A percentile compares a stretch with the other conserved stretches of the same genome.
phyloP scores from a whole-genome alignment of 2,888 invertebrate species.

The Lucinisca nassula region DNA sequence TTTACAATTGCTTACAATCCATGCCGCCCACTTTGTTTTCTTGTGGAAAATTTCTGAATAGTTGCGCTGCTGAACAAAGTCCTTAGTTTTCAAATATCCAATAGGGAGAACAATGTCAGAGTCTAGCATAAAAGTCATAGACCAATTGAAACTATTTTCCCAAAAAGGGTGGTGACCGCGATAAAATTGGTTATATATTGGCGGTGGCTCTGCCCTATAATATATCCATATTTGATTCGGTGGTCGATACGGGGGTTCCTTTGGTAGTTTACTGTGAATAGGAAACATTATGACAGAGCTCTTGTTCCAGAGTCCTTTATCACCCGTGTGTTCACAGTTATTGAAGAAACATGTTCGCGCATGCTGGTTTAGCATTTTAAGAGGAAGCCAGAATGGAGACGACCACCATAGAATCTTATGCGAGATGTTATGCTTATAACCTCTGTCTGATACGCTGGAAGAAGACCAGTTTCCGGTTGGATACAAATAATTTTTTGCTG shows the following conservation, averaged over 20 bases:
- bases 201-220: slow-evolving; percentile 42
- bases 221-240: slow-evolving; percentile 30
- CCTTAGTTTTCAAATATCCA: neutral
- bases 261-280: slow-evolving; percentile 34
- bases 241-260: slow-evolving; percentile 29
- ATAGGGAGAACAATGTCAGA: slow-evolving; percentile 54
- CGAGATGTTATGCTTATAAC: no score
- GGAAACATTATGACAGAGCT: slow-evolving; percentile 58
- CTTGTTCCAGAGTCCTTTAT: no score
- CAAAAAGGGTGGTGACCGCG: neutral
- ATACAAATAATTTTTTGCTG: no score
- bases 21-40: slow-evolving; percentile 45
- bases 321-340: neutral
- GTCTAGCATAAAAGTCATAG: slow-evolving; percentile 65
- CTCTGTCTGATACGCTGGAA: no score
- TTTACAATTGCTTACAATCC: slow-evolving; percentile 64
- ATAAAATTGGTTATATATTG: slow-evolving; percentile 25
- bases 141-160: slow-evolving; percentile 56
- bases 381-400: no score
- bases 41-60: slow-evolving; percentile 30
- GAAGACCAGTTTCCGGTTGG: no score
- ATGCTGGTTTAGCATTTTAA: slow-evolving; percentile 49
- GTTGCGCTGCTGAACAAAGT: neutral
- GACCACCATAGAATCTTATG: no score
- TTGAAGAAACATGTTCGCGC: slow-evolving; percentile 43